These are phyloP conservation scores for Caenorhabditis remanei DNA, from an alignment of 1,140 invertebrate species.

Conservation along the genomic window DNA sequence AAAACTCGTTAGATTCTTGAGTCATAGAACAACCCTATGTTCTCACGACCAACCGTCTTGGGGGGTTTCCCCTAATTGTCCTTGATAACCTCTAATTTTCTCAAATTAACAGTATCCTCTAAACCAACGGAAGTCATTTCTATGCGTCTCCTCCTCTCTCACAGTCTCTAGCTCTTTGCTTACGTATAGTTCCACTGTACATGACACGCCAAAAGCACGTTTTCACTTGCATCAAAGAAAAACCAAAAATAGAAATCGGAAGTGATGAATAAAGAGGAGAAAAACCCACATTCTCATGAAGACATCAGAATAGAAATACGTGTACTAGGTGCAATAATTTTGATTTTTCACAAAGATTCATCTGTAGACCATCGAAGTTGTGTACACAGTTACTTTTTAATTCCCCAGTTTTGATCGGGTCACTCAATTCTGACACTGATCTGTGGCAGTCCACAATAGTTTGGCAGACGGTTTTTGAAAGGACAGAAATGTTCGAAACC, in stretches of 20 bases:
- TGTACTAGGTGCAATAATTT: not conserved
- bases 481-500: not conserved
- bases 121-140: not conserved
- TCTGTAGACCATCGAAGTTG: not conserved
- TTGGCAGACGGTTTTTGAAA: not conserved
- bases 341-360: not conserved
- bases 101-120: not conserved
- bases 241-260: slow-evolving; percentile 27
- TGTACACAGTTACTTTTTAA: slow-evolving; percentile 33
- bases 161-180: not conserved
- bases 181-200: not conserved
- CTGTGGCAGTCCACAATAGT: not conserved
- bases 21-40: too few relatives aligned
- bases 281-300: not conserved
- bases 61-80: not conserved
- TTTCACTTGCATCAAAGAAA: not conserved
- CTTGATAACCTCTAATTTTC: not conserved
- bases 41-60: too few relatives aligned
- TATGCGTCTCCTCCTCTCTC: not conserved
- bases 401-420: slow-evolving; percentile 22
- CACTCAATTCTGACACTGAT: not conserved
- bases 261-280: not conserved
- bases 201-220: slow-evolving; percentile 1
- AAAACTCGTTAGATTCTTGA: too few relatives aligned
- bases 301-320: not conserved